Percentiles rank a stretch among this genome's conserved stretches.
Conservation (phyloP, 2,888 invertebrate species). For the Lasioglossum calceatum region DNA sequence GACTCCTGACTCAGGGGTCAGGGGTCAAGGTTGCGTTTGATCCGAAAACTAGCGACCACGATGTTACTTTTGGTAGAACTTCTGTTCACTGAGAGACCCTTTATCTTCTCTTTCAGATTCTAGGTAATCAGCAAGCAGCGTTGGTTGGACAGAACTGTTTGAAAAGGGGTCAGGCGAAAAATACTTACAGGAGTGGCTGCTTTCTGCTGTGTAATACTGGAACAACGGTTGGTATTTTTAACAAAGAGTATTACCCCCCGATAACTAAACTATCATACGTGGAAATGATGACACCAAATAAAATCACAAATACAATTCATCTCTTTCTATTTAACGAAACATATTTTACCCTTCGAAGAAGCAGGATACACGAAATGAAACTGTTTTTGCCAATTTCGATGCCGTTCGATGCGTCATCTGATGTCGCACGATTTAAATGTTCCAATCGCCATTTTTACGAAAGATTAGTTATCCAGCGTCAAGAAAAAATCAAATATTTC, state of each 20-base stretch:
- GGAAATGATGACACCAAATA: background rate
- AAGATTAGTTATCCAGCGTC: background rate
- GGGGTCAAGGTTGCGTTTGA: background rate
- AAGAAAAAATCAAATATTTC: background rate
- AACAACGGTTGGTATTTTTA: slow-evolving; percentile 85
- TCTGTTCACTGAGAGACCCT: background rate
- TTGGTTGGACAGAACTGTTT: slow-evolving; percentile 96
- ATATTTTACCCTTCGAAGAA: background rate
- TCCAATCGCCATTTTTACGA: background rate
- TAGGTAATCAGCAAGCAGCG: slow-evolving; percentile 98
- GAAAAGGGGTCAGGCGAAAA: slow-evolving; percentile 95
- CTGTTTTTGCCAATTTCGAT: background rate
- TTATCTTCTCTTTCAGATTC: slow-evolving; percentile 86
- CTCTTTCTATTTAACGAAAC: background rate
- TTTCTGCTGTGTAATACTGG: slow-evolving; percentile 99
- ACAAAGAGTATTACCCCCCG: background rate
- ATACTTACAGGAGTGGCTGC: slow-evolving; percentile 97
- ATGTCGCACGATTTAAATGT: background rate
- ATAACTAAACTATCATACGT: background rate
- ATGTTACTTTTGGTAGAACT: background rate
- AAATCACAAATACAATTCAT: background rate
- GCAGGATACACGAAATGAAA: background rate
- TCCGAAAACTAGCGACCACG: background rate
- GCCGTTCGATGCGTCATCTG: background rate
- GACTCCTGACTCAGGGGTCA: too few relatives aligned